Evolutionary conservation across 2,113 vertebrate genomes (phyloP), one percentile per base, ranked within the genome.

Genomic region (Notothenia rossii): DNA sequence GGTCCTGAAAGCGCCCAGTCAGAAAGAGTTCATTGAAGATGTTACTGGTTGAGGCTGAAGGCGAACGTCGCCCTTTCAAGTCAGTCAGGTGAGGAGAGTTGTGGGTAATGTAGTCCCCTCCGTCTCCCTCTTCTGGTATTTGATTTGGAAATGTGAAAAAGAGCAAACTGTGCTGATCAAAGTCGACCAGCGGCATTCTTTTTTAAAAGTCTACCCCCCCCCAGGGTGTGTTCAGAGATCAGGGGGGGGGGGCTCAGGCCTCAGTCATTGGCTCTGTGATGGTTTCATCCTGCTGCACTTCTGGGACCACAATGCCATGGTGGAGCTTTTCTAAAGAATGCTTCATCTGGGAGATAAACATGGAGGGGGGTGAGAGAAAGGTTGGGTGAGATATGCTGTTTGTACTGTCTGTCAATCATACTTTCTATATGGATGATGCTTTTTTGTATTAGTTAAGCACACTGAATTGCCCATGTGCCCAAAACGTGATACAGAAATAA

Each of bases 291-390:
- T 94, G 93, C 14, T 94, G 90, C 17, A 90, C 93, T 45, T 96
- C 96, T 0, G 95, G 92, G 72, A 95, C 76, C 3, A 93, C 75
- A 29, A 98, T 96, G 20, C 97, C 96, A 72, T 88, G 95, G 82
- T 97, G 96, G 22, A 98, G 94, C 89, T 97, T 97, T 86, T 97
- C 96, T 78, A 97, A 89, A 0, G 97, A 98, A 83, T 96, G 94
- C 77, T 97, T 97, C 96, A 98, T 97, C 96, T 98, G 92, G 14
- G 18, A 12, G 25, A 75, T 53, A 64, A 51, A 59, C 40, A 70
- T 58, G n/a, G 40, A 65, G 6, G 18, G 29, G 25, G 2, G 5
- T 1, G 12, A 22, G 65, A 62, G 29, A 74, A 56, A 58, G 20
- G 22, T 22, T 0, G 25, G 14, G 70, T 45, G 29, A 86, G 25